Evolutionary conservation across 2,888 invertebrate genomes (phyloP), one percentile per base, ranked within the genome.

Genomic region (Sepioteuthis lessoniana): DNA sequence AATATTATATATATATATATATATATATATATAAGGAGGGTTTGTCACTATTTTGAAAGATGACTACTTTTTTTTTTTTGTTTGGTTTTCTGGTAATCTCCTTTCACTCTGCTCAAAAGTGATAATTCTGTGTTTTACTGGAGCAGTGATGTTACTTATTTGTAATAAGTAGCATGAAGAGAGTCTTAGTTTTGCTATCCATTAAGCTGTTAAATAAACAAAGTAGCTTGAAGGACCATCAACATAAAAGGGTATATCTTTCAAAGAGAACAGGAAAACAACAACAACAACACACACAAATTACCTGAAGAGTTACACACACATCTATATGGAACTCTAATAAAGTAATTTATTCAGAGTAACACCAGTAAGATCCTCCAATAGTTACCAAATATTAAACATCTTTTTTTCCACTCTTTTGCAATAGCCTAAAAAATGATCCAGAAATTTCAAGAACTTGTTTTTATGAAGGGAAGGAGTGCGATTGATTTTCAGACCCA

Each of bases 81-180:
- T 25, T 25, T 31, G 7, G 10, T n/a, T 4, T 35, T 35, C n/a
- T 76, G n/a, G 19, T 76, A 35, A 76, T n/a, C 76, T 76, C 16
- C 76, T 76, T 76, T 76, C 16, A 19, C 16, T 76, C n/a, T 4
- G 76, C n/a, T 76, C 16, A 76, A 76, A n/a, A 76, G 35, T n/a
- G 76, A n/a, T 28, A 55, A 55, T 35, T 76, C 31, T 76, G n/a
- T 2, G 25, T 76, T n/a, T 35, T 35, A 76, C 76, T 31, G 76
- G 76, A 76, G 16, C 76, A 76, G n/a, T n/a, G n/a, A 76, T n/a
- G n/a, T 76, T 76, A 76, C 76, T 76, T 76, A 76, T 76, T 76
- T n/a, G n/a, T 16, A 76, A 76, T 76, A 76, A 76, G n/a, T 35
- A 76, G 76, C n/a, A n/a, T 76, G 76, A 76, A 76, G 76, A 76